A percentile compares a stretch with the other conserved stretches of the same genome.
These are phyloP conservation scores for Latrodectus elegans DNA, from an alignment of 2,888 invertebrate species.

Conservation along the genomic window DNA sequence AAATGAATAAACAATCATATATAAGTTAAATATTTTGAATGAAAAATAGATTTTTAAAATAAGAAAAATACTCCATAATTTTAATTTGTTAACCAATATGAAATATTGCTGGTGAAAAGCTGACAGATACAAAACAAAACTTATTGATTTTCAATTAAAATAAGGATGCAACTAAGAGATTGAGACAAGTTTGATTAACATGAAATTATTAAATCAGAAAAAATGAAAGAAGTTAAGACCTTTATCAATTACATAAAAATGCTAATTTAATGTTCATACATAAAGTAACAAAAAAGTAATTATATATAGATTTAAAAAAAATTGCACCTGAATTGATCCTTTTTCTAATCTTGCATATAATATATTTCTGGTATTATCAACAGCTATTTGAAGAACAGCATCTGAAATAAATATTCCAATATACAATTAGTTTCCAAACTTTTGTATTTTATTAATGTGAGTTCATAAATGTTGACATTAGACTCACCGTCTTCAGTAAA, in stretches of 20 bases:
- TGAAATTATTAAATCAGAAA: not conserved
- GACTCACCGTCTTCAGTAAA: slow-evolving; percentile 82
- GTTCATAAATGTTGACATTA: not conserved
- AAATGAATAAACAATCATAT: too few relatives aligned
- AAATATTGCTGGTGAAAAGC: not conserved
- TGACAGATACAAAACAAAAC: not conserved
- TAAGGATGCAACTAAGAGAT: not conserved
- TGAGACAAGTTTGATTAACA: not conserved
- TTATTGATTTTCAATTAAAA: not conserved
- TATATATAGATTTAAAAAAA: too few relatives aligned
- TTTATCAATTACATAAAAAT: not conserved
- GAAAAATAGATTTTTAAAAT: not conserved
- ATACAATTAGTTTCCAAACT: too few relatives aligned
- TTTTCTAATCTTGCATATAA: slow-evolving; percentile 92
- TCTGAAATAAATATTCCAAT: slow-evolving; percentile 77
- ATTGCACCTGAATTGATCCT: slow-evolving; percentile 79
- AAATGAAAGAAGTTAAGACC: not conserved
- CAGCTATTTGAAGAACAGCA: slow-evolving; percentile 86
- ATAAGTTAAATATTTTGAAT: not conserved
- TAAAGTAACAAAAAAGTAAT: slow-evolving; percentile 8
- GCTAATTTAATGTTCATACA: not conserved
- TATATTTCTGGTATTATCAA: slow-evolving; percentile 91
- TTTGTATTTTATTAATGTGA: too few relatives aligned
- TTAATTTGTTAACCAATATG: not conserved
- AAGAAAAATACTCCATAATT: not conserved